Evolutionary conservation across 2,797 vertebrate species (phyloP).

Genomic region (Varecia variegata): DNA sequence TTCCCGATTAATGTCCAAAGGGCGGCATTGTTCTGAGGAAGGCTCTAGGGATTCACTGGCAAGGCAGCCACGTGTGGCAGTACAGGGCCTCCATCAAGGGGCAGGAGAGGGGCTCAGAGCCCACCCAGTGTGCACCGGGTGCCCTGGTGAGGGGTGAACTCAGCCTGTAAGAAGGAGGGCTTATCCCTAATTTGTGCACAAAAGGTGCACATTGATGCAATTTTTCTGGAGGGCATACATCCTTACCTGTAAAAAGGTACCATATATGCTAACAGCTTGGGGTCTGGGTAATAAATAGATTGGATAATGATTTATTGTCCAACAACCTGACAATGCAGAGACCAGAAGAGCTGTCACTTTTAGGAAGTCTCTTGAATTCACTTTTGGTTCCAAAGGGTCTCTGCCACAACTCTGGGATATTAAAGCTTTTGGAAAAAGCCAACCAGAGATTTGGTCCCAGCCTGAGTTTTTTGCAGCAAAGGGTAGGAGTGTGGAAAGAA

Average conservation of each 20-base stretch:
- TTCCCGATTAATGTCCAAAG: not conserved
- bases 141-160: accelerated
- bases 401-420: not conserved
- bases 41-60: not conserved
- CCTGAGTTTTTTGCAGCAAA: not conserved
- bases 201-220: not conserved
- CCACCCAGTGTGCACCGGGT: not conserved
- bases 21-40: not conserved
- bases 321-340: not conserved
- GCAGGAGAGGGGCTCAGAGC: not conserved
- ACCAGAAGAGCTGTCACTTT: not conserved
- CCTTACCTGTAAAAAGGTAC: not conserved
- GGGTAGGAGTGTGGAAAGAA: not conserved
- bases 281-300: not conserved
- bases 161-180: not conserved
- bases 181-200: not conserved
- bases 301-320: not conserved
- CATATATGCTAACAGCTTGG: not conserved
- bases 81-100: not conserved
- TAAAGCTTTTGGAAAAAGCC: not conserved
- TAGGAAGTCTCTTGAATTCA: not conserved
- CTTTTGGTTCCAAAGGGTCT: not conserved
- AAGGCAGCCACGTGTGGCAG: not conserved
- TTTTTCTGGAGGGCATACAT: not conserved
- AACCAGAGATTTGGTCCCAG: not conserved